Evolutionary conservation across 2,113 vertebrate species (phyloP).

Genomic region (Poecilia latipinna): DNA sequence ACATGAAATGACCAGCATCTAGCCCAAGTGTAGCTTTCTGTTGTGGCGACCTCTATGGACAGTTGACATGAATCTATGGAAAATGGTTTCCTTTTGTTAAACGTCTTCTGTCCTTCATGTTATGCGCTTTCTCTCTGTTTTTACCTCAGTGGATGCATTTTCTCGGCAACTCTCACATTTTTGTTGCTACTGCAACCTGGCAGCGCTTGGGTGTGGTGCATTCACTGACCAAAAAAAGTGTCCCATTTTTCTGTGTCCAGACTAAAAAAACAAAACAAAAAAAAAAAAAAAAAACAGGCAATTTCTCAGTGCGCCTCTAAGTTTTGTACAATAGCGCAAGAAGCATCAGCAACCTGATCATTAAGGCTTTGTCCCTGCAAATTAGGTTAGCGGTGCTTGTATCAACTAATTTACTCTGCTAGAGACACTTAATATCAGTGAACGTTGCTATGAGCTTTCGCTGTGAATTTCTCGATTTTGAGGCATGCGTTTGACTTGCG

Average conservation of each 20-base stretch:
- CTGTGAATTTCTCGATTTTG: conserved; percentile 47
- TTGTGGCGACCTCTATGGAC: not conserved
- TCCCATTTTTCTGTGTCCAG: not conserved
- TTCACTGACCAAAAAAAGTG: not conserved
- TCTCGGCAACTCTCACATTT: not conserved
- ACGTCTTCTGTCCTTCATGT: not conserved
- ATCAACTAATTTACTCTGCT: conserved; percentile 32
- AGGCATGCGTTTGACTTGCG: conserved; percentile 45
- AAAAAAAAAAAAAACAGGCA: not conserved
- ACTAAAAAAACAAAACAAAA: not conserved
- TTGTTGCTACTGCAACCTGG: not conserved
- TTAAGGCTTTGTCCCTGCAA: conserved; percentile 42
- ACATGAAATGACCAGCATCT: not conserved
- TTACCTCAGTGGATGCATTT: not conserved
- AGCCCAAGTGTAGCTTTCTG: not conserved
- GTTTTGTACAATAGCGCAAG: conserved; percentile 14
- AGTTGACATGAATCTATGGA: not conserved
- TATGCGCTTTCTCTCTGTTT: not conserved
- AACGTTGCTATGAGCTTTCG: conserved; percentile 48
- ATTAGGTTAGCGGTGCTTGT: conserved; percentile 39
- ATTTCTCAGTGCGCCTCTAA: not conserved
- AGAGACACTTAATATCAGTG: conserved; percentile 18
- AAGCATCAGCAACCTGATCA: conserved; percentile 9
- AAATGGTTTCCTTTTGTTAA: not conserved
- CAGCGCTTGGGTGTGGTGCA: not conserved